Conservation (phyloP, 2,113 vertebrate species). For the Sander lucioperca region DNA sequence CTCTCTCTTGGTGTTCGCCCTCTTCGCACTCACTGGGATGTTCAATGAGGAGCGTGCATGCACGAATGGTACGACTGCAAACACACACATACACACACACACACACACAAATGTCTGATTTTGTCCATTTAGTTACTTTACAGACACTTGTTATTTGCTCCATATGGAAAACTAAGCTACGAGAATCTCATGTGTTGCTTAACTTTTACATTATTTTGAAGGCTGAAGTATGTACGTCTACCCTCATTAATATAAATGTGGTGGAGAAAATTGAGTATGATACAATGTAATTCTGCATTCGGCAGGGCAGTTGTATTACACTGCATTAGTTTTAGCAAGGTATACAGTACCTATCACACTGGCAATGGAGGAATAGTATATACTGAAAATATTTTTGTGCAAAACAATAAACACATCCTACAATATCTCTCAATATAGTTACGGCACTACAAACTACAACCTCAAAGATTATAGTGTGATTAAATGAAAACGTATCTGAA, state of each 20-base stretch:
- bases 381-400: neutral
- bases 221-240: neutral
- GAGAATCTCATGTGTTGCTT: no score
- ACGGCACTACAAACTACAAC: neutral
- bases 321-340: no score
- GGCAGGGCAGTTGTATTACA: no score
- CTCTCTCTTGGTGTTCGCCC: conserved; percentile 77
- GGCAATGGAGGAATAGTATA: neutral
- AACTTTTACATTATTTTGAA: no score
- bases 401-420: neutral
- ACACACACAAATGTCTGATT: neutral
- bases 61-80: conserved; percentile 56
- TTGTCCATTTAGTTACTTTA: neutral
- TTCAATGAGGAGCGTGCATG: conserved; percentile 58
- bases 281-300: no score
- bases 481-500: neutral
- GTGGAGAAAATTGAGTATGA: neutral
- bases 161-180: neutral
- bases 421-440: neutral
- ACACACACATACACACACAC: conserved; percentile 31
- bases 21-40: conserved; percentile 77
- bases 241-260: neutral
- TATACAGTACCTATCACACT: neutral
- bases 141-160: neutral
- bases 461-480: neutral